Base-by-base conservation (phyloP, 2,113 vertebrate species). In the Melanotaenia duboulayi region DNA sequence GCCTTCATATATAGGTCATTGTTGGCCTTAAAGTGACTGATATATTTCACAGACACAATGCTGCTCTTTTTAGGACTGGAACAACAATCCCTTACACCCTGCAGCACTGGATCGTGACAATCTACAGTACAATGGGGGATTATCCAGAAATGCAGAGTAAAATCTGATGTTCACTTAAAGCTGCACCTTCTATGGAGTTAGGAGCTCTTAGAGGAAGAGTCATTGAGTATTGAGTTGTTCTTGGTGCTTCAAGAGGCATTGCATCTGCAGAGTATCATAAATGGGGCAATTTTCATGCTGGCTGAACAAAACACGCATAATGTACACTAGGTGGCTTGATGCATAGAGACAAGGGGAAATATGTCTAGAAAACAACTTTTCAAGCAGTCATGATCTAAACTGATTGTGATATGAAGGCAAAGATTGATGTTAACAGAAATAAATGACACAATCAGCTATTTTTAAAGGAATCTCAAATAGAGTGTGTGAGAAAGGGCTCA, bases 231-330 rank as follows among this genome's bases (percentile, higher is more conserved):
- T 24, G 37, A 35, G 70, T 37, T 62, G 42, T 55, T 50, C 58
- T 70, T 35, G 20, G 56, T 42, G 35, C 59, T 71, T 46, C 39
- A 35, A 56, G 69, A 69, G 20, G 65, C 66, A 0, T 25, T 66
- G 75, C 76, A 58, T 89, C 80, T 84, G 72, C 48, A 80, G 69
- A 73, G 50, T 23, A 17, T 69, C 72, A 52, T 90, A 93, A 90
- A 90, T 91, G 78, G 92, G 84, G 49, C 91, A 82, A 89, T 90
- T 80, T 92, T 93, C 86, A 93, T 90, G 89, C 87, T 79, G 17
- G 32, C 78, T 92, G 90, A 86, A 24, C 87, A 86, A 89, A 86
- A 90, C 69, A 65, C 78, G 80, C 48, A 82, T 58, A 86, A 87
- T 83, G 77, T 80, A 86, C 71, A 82, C 73, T 76, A 46, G 35